These are phyloP conservation scores for Drosophila erecta DNA, from an alignment of 1,140 invertebrate genomes.

Conservation along the genomic window DNA sequence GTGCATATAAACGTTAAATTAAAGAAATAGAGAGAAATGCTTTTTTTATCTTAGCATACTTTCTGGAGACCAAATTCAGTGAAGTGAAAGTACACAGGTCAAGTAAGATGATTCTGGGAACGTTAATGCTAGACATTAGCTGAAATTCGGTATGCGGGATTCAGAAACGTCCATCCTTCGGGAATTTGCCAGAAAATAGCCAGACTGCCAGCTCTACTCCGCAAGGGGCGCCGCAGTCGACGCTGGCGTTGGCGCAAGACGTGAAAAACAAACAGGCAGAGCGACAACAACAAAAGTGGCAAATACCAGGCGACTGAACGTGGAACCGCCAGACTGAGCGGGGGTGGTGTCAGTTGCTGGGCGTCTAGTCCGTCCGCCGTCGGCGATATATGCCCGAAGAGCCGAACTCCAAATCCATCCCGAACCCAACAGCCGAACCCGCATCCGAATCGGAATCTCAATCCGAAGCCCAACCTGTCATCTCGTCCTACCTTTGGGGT, in stretches of 20 bases:
- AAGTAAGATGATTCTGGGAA: too few species aligned
- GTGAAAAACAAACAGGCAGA: constrained; percentile 66
- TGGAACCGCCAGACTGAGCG: constrained; percentile 16
- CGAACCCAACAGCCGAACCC: constrained; percentile 17
- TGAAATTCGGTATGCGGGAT: neutral
- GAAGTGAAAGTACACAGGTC: too few species aligned
- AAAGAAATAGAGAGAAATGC: too few species aligned
- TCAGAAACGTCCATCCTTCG: neutral
- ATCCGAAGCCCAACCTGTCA: constrained; percentile 40
- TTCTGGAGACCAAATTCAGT: too few species aligned
- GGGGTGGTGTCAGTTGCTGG: constrained; percentile 27
- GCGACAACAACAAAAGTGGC: constrained; percentile 33
- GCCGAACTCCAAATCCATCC: constrained; percentile 14
- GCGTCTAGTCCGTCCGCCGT: constrained; percentile 27
- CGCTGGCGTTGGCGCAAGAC: constrained; percentile 49
- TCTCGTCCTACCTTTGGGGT: constrained; percentile 73
- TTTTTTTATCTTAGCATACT: too few species aligned
- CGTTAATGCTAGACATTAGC: neutral
- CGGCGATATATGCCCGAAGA: constrained; percentile 38
- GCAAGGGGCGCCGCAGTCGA: neutral
- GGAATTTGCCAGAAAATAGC: neutral
- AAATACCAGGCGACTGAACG: constrained; percentile 37
- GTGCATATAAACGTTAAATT: too few species aligned
- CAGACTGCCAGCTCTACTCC: constrained; percentile 12
- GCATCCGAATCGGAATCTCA: neutral